A percentile compares a stretch with the other conserved stretches of the same genome.
Evolutionary conservation across 92 coral and sea anemone genomes (phyloP).

Genomic region (Bergia puertoricense): DNA sequence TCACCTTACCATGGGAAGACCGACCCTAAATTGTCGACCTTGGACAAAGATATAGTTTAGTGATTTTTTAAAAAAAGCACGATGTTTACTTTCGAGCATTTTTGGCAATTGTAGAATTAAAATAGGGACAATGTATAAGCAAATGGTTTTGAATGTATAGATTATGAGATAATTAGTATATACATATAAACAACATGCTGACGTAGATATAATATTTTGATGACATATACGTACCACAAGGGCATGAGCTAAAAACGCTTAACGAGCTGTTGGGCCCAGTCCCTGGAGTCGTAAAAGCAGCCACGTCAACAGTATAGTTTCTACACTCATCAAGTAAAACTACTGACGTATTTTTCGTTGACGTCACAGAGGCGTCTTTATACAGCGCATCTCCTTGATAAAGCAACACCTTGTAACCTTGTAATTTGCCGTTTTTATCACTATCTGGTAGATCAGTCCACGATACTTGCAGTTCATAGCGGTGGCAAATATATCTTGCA

Average conservation of each 20-base stretch:
- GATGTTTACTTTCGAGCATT: no score
- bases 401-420: slow-evolving; percentile 6
- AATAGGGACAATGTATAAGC: no score
- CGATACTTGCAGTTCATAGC: not conserved
- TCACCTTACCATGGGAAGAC: no score
- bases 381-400: not conserved
- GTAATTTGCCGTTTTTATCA: not conserved
- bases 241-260: slow-evolving; percentile 28
- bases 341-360: not conserved
- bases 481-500: not conserved
- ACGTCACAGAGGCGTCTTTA: slow-evolving; percentile 7
- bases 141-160: no score
- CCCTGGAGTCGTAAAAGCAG: slow-evolving; percentile 53
- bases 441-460: not conserved
- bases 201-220: no score
- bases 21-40: no score
- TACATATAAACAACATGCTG: no score
- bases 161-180: no score
- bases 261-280: slow-evolving; percentile 39
- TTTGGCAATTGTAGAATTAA: no score
- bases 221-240: slow-evolving; percentile 32
- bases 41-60: no score
- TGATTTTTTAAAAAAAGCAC: no score
- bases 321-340: slow-evolving; percentile 47
- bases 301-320: slow-evolving; percentile 56